Base-by-base conservation (phyloP, 2,113 vertebrate species). In the Onychostruthus taczanowskii region DNA sequence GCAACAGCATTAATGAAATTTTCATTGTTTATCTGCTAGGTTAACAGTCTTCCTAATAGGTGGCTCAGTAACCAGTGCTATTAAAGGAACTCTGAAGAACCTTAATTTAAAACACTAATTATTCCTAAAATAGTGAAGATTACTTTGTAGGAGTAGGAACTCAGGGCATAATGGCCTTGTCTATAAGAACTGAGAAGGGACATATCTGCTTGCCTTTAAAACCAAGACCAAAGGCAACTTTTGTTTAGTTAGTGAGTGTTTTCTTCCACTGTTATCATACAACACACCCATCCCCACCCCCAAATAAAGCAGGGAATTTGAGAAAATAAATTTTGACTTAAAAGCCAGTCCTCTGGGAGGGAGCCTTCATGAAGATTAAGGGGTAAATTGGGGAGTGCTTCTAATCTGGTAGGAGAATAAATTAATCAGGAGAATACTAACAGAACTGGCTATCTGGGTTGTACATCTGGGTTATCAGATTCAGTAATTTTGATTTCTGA, bases 91-190 rank as follows among this genome's bases (percentile, higher is more conserved):
- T 11, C 81, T 1, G 1, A 13, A 83, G 33, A 93, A 56, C 31
- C 17, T 92, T 84, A 87, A 94, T 74, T 91, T 81, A 81, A 92
- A 90, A 39, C 39, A 37, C 47, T 81, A 88, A 93, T 95, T 86
- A 96, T 43, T 63, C 85, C 35, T 81, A 67, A 77, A 89, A 67
- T 35, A 77, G 79, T 47, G 78, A 70, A 56, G 11, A 74, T 44
- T 86, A 61, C 39, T 23, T 28, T 44, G 33, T 56, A 90, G 37
- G 53, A 80, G 75, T 2, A 77, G 30, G 22, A 10, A 63, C 31
- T 74, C 6, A 2, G 22, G 21, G 8, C 19, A 11, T 21, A 74
- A 80, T 6, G 22, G 47, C 50, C 43, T 77, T 55, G 41, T 23
- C 31, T 83, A 7, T 19, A 59, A 84, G 33, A 75, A 59, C 10